Base-by-base conservation (phyloP, 2,888 invertebrate genomes). In the Argyresthia goedartella region DNA sequence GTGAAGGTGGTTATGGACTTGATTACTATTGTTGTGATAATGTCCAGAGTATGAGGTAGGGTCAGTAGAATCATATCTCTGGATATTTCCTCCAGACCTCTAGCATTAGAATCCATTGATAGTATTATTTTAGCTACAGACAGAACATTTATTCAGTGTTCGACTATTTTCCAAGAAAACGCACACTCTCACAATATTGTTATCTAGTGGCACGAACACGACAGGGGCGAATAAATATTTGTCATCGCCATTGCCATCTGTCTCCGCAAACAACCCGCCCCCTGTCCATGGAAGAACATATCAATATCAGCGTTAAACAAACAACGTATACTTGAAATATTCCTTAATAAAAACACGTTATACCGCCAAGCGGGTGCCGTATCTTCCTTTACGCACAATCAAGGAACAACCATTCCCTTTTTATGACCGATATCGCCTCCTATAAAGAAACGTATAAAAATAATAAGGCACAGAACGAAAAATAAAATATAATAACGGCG, bases 401-500 rank as follows among this genome's bases (percentile, higher is more conserved):
- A 78, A 72, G 76, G 75, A 74, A 71, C 71, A 73, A 68, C 74
- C 73, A 76, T 80, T 77, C 73, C 33, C 63, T 68, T 77, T 79
- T 81, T 81, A 81, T 76, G 69, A 73, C 67, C 76, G 73, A 79
- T 81, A 72, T 75, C 54, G 54, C 70, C 69, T 73, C 71, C 68
- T 72, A 80, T 74, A 76, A 76, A 76, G 73, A 78, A 73, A 74
- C 69, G 69, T 74, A 77, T 80, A 76, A 81, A 80, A 81, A 81
- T 82, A 82, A 82, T 82, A 81, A 81, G 79, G 70, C 73, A 71
- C 67, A 67, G 71, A 68, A 64, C 69, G 25, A 69, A 71, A 71
- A 79, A 81, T 81, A 81, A 81, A 78, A 80, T 76, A 77, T 77
- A 81, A 79, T 77, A 76, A 80, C 72, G 70, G 69, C 62, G 58